Base-by-base conservation (phyloP, 2,888 invertebrate species). In the Phrixothrix hirtus region DNA sequence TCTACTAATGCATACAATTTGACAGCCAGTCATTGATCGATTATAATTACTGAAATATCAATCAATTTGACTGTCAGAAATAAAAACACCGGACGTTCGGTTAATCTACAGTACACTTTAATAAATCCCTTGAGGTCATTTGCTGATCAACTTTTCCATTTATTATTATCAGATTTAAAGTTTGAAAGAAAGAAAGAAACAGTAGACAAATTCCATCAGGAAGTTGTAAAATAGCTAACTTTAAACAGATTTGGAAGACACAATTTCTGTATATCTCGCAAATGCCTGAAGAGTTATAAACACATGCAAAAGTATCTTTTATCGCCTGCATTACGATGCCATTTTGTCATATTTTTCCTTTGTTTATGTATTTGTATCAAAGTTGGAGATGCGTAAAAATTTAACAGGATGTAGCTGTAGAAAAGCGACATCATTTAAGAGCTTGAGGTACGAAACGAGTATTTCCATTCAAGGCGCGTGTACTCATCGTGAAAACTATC, bases 401-500 rank as follows among this genome's bases (percentile, higher is more conserved):
- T 50, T 50, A 50, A 50, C 50, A 43, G 43, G 49, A 36, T 38
- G 42, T 36, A 11, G 29, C 32, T 26, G 44, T 39, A 13, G 36
- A 15, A 31, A 14, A 27, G 47, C 41, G 41, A 47, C 47, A 39
- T 21, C 47, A 34, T 41, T 39, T 41, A 41, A 32, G 11, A n/a
- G 29, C 29, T 45, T 21, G 13, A 38, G 27, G 39, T 15, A 46
- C 34, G 41, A 48, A 46, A 38, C 43, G 26, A 16, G 41, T 45
- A 54, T 60, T 58, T 52, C 52, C 58, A 60, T 60, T 60, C 60
- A 37, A 43, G 38, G 45, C 58, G 56, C 58, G 60, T 54, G 56
- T 53, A 46, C 54, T 55, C 58, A 57, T 58, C 58, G 60, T 48
- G 58, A 58, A 55, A 57, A 60, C 60, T 60, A 60, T 60, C 60